Base-by-base conservation (phyloP, 2,113 vertebrate species). In the Puma concolor region DNA sequence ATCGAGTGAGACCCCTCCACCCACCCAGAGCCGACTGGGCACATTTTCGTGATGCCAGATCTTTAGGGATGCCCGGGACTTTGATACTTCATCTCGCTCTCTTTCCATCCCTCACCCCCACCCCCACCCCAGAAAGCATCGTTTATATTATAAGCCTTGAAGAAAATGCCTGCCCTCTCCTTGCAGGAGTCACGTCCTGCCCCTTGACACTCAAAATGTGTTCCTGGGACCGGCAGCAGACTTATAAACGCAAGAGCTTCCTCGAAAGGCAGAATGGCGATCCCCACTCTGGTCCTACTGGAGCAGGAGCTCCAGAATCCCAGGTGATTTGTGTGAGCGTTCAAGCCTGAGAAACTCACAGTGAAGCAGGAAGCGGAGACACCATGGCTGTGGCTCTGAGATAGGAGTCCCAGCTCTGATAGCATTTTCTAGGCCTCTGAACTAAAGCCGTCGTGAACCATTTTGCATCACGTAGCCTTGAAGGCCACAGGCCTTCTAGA, bases 351-450 rank as follows among this genome's bases (percentile, higher is more conserved):
- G 94, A 94, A 67, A 63, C 12, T 36, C 38, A 79, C 41, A 29
- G 36, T 1, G 57, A 44, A 88, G 66, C 93, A 93, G 92, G 84
- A 91, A 95, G 54, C 64, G 52, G 50, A 84, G 81, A 19, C 17
- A 27, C 21, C 25, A 36, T 13, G 33, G 87, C 69, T 44, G 57
- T 13, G 54, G 14, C 60, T 90, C 92, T 77, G 66, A 63, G 72
- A 21, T 0, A 38, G 71, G 25, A 54, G 64, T 9, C 54, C 21
- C 16, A 23, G 48, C 57, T 52, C 23, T 14, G 23, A 63, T 5
- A 31, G 33, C 17, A 6, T 91, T 92, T 48, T 57, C 41, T 89
- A 71, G 57, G 66, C n/a, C 41, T 82, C 57, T 74, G 67, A 93
- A 71, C 33, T 48, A 82, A 95, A 96, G 25, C 44, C 29, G 2